Conservation (phyloP, 2,113 vertebrate species). For the Gnathochromis pfefferi region DNA sequence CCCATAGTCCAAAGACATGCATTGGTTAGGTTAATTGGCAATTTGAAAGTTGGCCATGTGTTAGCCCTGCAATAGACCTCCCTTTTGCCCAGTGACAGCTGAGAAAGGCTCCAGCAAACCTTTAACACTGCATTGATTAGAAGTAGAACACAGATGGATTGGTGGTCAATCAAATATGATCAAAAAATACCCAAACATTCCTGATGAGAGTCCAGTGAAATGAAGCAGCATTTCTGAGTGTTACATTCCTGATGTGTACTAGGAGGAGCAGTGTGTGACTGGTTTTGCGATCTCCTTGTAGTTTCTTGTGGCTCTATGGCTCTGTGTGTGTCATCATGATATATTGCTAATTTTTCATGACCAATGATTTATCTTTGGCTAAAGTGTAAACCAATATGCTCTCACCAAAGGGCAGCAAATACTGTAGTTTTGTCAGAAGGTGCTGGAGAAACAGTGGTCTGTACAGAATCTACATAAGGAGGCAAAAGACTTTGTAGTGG, state of each 20-base stretch:
- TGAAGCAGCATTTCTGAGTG: neutral
- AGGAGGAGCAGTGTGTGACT: neutral
- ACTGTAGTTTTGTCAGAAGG: neutral
- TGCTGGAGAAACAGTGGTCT: neutral
- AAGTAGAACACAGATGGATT: neutral
- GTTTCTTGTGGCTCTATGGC: neutral
- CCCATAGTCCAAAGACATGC: neutral
- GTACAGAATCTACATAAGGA: neutral
- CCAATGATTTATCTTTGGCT: neutral
- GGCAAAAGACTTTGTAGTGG: neutral
- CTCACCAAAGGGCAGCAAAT: neutral
- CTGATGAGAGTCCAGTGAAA: neutral
- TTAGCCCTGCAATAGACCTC: neutral
- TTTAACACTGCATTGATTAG: neutral
- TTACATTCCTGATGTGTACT: neutral
- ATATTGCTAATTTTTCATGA: neutral
- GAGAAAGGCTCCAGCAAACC: neutral
- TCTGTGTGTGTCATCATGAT: neutral
- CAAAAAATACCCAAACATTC: neutral
- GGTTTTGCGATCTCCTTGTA: neutral
- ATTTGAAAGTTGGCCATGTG: neutral
- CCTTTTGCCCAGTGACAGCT: neutral
- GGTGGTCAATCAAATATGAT: neutral
- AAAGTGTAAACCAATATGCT: neutral
- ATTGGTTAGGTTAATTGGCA: neutral